Conservation (phyloP, 2,888 invertebrate genomes). For the Microctonus aethiopoides region DNA sequence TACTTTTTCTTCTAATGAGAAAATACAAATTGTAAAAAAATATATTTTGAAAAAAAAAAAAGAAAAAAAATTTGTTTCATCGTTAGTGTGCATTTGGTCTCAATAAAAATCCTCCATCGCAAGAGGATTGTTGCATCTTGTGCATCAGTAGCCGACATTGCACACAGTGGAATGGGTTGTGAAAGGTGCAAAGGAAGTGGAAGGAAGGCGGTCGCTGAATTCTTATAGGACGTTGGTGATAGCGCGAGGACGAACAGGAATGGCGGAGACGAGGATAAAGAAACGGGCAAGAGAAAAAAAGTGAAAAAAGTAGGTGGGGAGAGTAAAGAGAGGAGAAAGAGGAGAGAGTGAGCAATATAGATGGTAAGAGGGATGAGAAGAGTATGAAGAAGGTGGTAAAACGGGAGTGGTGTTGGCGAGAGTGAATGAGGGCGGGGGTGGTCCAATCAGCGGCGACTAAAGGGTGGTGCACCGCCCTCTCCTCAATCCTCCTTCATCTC, state of each 20-base stretch:
- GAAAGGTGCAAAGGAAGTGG: conserved; percentile 16
- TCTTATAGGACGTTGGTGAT: conserved; percentile 26
- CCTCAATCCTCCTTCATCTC: conserved; percentile 47
- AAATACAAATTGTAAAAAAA: not conserved
- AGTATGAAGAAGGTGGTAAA: conserved; percentile 37
- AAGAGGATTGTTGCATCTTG: conserved; percentile 12
- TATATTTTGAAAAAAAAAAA: not conserved
- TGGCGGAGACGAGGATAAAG: conserved; percentile 25
- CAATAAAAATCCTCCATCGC: conserved; percentile 18
- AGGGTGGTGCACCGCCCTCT: conserved; percentile 59
- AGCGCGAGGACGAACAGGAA: conserved; percentile 21
- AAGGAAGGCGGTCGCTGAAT: conserved; percentile 27
- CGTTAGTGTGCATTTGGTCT: not conserved
- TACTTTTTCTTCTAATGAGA: not conserved
- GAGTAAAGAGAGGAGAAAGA: conserved; percentile 30
- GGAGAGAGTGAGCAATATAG: conserved; percentile 40
- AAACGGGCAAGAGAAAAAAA: conserved; percentile 28
- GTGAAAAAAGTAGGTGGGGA: conserved; percentile 34
- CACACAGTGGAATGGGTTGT: not conserved
- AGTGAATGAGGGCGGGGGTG: conserved; percentile 55
- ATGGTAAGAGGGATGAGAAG: conserved; percentile 36
- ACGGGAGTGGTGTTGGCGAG: conserved; percentile 52
- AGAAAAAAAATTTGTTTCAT: not conserved
- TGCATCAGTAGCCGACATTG: conserved; percentile 14
- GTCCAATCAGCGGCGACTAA: conserved; percentile 64